Conservation (phyloP, 2,113 vertebrate species). For the Eublepharis macularius region DNA sequence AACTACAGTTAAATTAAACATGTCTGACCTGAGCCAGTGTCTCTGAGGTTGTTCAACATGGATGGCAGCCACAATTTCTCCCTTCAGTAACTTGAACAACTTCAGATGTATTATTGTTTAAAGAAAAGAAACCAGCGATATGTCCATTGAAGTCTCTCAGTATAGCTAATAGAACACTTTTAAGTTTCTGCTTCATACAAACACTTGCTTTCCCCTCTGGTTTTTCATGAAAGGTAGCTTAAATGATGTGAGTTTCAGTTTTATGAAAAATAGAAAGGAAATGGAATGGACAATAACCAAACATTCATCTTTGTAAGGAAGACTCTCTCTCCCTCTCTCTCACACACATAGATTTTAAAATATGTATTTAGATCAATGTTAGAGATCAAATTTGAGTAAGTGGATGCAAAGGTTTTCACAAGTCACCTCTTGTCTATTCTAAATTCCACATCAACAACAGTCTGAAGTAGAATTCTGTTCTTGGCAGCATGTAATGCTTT, state of each 20-base stretch:
- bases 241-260: background rate
- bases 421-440: background rate
- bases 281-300: rapidly evolving
- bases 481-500: conserved; percentile 12
- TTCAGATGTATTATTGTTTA: background rate
- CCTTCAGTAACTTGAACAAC: background rate
- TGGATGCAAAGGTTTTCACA: background rate
- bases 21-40: background rate
- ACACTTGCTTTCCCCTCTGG: background rate
- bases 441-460: background rate
- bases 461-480: conserved; percentile 3
- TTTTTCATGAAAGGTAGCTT: background rate
- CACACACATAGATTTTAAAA: background rate
- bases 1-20: no score
- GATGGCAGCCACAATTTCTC: background rate
- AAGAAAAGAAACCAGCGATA: background rate
- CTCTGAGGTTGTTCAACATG: background rate
- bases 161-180: background rate
- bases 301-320: background rate
- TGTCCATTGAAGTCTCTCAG: background rate
- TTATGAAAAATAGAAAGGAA: background rate
- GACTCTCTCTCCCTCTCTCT: background rate
- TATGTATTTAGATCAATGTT: background rate
- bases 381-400: background rate
- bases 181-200: background rate